These are phyloP conservation scores for Tanypteryx hageni DNA, from an alignment of 2,888 invertebrate species.

Conservation along the genomic window DNA sequence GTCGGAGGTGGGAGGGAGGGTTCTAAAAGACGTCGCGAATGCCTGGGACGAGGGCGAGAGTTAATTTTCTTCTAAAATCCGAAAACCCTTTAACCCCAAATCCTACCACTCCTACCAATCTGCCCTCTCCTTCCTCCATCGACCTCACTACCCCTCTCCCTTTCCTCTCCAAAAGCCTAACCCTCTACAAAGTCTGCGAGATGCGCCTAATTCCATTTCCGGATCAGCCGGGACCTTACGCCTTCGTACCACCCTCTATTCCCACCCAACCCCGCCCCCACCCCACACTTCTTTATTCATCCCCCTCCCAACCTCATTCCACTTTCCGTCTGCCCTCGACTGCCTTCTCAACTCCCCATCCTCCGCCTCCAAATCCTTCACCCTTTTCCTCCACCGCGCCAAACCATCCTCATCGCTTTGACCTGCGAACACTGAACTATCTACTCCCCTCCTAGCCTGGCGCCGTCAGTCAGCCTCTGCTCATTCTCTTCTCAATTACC, in stretches of 20 bases:
- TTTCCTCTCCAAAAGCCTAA: too few species aligned
- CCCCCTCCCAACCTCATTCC: neutral
- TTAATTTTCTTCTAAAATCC: too few species aligned
- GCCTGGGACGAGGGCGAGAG: too few species aligned
- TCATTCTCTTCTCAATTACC: conserved; percentile 8
- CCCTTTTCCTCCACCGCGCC: neutral
- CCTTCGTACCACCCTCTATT: neutral
- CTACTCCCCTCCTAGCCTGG: neutral
- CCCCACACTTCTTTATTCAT: neutral
- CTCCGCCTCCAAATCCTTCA: neutral
- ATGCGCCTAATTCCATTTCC: too few species aligned
- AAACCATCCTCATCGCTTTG: conserved; percentile 1
- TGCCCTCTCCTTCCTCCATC: too few species aligned
- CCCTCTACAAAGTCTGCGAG: too few species aligned
- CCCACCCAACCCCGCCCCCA: neutral
- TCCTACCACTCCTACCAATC: too few species aligned
- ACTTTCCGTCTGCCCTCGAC: neutral
- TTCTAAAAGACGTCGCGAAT: too few species aligned
- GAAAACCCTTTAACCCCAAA: too few species aligned
- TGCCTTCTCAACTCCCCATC: neutral
- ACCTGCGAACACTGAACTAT: neutral
- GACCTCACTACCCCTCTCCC: too few species aligned
- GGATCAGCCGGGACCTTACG: too few species aligned
- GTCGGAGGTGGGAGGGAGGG: too few species aligned
- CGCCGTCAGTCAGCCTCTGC: neutral